Evolutionary conservation across 2,113 vertebrate genomes (phyloP).

Genomic region (Pampusana beccarii): DNA sequence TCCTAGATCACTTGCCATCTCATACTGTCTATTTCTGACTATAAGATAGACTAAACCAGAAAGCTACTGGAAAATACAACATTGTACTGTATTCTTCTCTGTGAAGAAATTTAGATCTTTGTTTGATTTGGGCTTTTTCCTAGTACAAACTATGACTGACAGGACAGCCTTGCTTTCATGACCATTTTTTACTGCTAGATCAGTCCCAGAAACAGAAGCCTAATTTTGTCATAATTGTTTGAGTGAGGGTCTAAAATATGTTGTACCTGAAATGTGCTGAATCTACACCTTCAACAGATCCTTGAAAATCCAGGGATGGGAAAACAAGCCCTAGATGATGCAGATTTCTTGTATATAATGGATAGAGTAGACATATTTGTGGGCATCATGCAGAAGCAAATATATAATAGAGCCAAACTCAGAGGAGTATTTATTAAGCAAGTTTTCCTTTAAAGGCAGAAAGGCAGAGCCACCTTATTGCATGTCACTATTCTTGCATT

Average conservation of each 20-base stretch:
- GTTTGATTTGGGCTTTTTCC: neutral
- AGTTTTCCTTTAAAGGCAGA: neutral
- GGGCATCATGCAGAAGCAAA: neutral
- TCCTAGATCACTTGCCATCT: neutral
- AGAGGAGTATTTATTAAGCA: neutral
- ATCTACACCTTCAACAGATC: neutral
- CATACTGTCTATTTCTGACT: neutral
- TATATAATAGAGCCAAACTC: neutral
- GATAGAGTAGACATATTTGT: neutral
- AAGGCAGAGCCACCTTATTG: neutral
- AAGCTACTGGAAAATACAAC: neutral
- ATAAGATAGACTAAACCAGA: neutral
- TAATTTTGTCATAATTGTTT: neutral
- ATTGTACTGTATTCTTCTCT: neutral
- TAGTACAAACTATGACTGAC: neutral
- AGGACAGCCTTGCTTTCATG: neutral
- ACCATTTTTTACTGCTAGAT: neutral
- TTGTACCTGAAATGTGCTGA: neutral
- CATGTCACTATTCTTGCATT: neutral
- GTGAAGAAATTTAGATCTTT: neutral
- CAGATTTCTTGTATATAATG: neutral
- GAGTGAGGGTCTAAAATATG: neutral
- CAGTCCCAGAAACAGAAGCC: rapidly evolving
- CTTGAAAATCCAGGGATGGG: neutral
- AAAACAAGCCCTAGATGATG: neutral